phyloP scores from a whole-genome alignment of 2,113 vertebrate genomes.

The Mormoops blainvillei region DNA sequence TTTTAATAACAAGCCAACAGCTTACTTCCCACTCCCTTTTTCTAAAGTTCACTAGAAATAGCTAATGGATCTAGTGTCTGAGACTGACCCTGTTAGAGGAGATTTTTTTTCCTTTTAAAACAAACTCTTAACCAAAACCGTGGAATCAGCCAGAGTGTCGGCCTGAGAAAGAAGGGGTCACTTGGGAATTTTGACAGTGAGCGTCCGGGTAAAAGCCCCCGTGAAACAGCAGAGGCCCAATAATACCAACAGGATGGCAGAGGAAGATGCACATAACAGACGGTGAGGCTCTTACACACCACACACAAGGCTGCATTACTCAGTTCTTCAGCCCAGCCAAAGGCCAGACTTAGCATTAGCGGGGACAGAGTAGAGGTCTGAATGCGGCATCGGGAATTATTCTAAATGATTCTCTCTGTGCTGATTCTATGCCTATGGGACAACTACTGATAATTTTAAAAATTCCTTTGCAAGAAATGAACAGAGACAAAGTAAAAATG shows the following conservation, averaged over 20 bases:
- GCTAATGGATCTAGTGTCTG: background rate
- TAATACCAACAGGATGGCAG: background rate
- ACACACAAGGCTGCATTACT: background rate
- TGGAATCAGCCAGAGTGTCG: background rate
- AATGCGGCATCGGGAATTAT: background rate
- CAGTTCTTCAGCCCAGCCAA: background rate
- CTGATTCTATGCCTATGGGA: background rate
- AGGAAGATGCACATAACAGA: background rate
- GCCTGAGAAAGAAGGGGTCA: background rate
- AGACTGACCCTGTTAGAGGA: background rate
- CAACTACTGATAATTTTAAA: background rate
- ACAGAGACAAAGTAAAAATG: background rate
- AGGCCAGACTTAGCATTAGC: background rate
- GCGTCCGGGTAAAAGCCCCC: background rate
- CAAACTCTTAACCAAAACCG: background rate
- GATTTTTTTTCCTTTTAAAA: background rate
- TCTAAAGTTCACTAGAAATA: background rate
- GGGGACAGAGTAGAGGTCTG: background rate
- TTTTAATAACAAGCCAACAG: constrained; percentile 9
- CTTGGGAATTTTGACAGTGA: background rate
- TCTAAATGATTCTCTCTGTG: background rate
- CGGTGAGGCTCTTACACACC: background rate
- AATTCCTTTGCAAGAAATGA: background rate
- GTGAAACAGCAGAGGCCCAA: background rate
- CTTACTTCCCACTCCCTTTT: background rate